Conservation (phyloP, 92 coral and sea anemone species). For the Montipora capitata region DNA sequence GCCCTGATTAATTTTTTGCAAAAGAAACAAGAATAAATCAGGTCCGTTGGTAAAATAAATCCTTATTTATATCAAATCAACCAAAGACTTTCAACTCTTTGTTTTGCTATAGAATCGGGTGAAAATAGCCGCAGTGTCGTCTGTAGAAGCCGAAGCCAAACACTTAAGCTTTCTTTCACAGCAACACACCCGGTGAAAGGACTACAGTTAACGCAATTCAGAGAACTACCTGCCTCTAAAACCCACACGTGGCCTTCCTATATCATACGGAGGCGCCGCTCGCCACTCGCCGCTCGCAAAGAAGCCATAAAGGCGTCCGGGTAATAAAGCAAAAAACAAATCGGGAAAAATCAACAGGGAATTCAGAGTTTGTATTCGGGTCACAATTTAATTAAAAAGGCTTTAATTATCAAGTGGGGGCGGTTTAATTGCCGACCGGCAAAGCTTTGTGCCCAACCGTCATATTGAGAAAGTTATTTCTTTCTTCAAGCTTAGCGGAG, state of each 20-base stretch:
- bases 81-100: background rate
- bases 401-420: slow-evolving; percentile 45
- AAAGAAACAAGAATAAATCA: background rate
- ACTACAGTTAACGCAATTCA: slow-evolving; percentile 4
- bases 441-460: slow-evolving; percentile 29
- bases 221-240: background rate
- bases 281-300: no score
- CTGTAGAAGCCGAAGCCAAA: background rate
- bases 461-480: slow-evolving; percentile 49
- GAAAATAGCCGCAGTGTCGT: background rate
- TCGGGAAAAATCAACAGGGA: slow-evolving; percentile 50
- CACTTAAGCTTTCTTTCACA: background rate
- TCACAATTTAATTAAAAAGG: slow-evolving; percentile 62
- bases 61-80: background rate
- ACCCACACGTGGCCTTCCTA: background rate
- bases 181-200: background rate
- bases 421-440: slow-evolving; percentile 29
- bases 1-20: background rate
- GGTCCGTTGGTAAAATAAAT: slow-evolving; percentile 8
- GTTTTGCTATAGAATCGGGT: background rate
- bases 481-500: slow-evolving; percentile 36
- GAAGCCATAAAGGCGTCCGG: slow-evolving; percentile 29
- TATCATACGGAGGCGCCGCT: no score
- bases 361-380: slow-evolving; percentile 23
- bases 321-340: slow-evolving; percentile 10